Evolutionary conservation across 2,888 invertebrate species (phyloP).

Genomic region (Heliconius aoede): DNA sequence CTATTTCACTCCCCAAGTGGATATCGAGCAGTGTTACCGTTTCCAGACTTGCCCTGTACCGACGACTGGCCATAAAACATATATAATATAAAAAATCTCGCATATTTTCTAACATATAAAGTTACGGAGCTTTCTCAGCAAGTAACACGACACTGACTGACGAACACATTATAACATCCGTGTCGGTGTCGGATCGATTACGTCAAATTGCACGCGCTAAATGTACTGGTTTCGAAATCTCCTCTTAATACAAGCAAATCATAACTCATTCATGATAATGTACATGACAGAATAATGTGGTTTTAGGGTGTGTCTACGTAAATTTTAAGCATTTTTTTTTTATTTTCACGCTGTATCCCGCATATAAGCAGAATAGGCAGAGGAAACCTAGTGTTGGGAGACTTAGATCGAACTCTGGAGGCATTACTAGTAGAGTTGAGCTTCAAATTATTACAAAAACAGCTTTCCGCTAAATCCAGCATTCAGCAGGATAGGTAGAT

Average conservation of each 20-base stretch:
- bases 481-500: too few species aligned
- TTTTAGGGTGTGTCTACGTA: background rate
- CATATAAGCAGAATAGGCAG: background rate
- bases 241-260: background rate
- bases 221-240: constrained; percentile 15
- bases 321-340: too few species aligned
- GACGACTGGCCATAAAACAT: background rate
- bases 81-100: background rate
- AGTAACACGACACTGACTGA: constrained; percentile 25
- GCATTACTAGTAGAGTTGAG: too few species aligned
- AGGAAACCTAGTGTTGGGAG: background rate
- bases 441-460: too few species aligned
- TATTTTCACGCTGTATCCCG: too few species aligned
- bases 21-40: too few species aligned
- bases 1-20: too few species aligned
- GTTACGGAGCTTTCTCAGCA: constrained; percentile 16
- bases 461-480: too few species aligned
- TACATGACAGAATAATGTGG: too few species aligned
- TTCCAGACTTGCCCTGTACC: too few species aligned
- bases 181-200: constrained; percentile 32
- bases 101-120: constrained; percentile 7
- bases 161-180: constrained; percentile 20
- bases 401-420: background rate
- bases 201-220: constrained; percentile 29
- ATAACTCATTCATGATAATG: constrained; percentile 1